phyloP scores from a whole-genome alignment of 2,888 invertebrate genomes.

The Mycogona germanica region DNA sequence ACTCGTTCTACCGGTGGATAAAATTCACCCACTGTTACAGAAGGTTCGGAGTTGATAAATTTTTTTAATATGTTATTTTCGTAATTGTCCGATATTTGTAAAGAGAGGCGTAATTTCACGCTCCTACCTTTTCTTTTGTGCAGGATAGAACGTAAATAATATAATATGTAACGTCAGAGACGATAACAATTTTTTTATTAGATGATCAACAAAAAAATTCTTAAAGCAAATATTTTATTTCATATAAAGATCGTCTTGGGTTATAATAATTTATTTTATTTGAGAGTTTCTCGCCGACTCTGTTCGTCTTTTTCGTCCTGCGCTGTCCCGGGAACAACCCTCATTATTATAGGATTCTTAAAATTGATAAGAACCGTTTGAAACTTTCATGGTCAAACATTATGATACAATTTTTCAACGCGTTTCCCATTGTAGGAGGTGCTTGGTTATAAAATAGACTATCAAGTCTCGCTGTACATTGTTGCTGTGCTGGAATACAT shows the following conservation, averaged over 20 bases:
- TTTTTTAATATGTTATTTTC: too few species aligned
- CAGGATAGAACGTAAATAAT: too few species aligned
- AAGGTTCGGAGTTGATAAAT: conserved; percentile 49
- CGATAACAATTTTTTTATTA: too few species aligned
- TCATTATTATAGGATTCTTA: neutral
- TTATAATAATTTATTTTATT: neutral
- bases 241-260: too few species aligned
- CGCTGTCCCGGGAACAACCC: too few species aligned
- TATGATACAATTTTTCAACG: neutral
- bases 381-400: neutral
- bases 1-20: conserved; percentile 69
- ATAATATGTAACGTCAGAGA: too few species aligned
- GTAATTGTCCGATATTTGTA: too few species aligned
- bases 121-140: neutral
- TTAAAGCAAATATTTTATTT: too few species aligned
- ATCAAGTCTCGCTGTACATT: conserved; percentile 74
- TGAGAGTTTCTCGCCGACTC: too few species aligned
- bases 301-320: too few species aligned
- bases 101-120: too few species aligned
- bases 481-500: conserved; percentile 92
- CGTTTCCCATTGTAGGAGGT: conserved; percentile 29
- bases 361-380: neutral
- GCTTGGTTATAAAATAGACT: conserved; percentile 37
- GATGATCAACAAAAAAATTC: too few species aligned
- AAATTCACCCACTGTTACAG: conserved; percentile 74